Base-by-base conservation (phyloP, 2,888 invertebrate genomes). In the Idaea biselata region DNA sequence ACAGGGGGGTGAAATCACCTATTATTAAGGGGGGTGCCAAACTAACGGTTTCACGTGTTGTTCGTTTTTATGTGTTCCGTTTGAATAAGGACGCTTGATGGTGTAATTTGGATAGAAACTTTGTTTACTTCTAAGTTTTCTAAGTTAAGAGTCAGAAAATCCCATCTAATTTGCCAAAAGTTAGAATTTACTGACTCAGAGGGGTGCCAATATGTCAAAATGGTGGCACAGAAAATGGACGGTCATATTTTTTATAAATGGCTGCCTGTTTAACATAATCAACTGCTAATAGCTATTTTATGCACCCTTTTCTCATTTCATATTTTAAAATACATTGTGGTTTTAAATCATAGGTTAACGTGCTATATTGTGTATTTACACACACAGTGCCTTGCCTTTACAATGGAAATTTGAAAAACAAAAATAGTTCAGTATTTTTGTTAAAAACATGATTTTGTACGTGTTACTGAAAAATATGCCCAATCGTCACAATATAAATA, bases 11-110 rank as follows among this genome's bases (percentile, higher is more conserved):
- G 44, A 84, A 87, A 88, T 89, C 88, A 87, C 87, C 88, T 86
- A 88, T 88, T 89, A 91, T 89, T 89, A 88, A 83, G 80, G 86
- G 88, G 89, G 91, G 90, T 89, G 89, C 86, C 84, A 87, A 87
- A 87, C 83, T 88, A 89, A 91, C 87, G 87, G 83, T 82, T 86
- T 81, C 83, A 86, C 85, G 86, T 88, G 88, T 88, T 87, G 83
- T 86, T 84, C 83, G 82, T 88, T 89, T 89, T 90, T 91, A 88
- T 88, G 86, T 84, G 84, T 83, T 85, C 80, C 86, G 83, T 87
- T 89, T 79, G 81, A 84, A 82, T 81, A 78, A 80, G 78, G 78
- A 76, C 75, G 72, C 80, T 78, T 86, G 85, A 87, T 83, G 83
- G 84, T 83, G 86, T 88, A 83, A 87, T 88, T 88, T 84, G 82